These are phyloP conservation scores for Catamblyrhynchus diadema DNA, from an alignment of 2,797 vertebrate genomes.

Conservation along the genomic window DNA sequence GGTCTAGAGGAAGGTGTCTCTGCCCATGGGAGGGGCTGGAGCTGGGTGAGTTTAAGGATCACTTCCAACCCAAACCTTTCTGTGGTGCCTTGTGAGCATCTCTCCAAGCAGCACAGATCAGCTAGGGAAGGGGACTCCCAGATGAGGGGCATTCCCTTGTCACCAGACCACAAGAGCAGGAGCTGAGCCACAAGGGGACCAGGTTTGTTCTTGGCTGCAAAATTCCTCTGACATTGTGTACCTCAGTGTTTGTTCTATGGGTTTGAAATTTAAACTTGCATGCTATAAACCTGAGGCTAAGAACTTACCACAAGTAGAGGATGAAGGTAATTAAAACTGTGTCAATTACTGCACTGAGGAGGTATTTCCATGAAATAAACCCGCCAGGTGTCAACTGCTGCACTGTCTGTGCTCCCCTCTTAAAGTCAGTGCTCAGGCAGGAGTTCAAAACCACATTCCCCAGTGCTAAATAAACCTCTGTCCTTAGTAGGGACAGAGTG, in stretches of 20 bases:
- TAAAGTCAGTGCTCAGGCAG: not conserved
- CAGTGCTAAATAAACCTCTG: not conserved
- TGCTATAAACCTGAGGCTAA: not conserved
- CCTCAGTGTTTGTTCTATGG: not conserved
- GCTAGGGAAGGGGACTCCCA: not conserved
- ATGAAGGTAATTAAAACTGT: not conserved
- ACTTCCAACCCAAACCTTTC: not conserved
- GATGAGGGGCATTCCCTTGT: too few species aligned
- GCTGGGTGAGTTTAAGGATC: not conserved
- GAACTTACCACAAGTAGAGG: not conserved
- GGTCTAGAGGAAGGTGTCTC: not conserved
- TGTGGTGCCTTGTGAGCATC: not conserved
- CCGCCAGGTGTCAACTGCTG: accelerated
- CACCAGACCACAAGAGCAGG: not conserved
- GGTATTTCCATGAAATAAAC: not conserved
- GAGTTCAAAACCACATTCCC: not conserved
- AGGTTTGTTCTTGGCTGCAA: not conserved
- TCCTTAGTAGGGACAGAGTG: not conserved
- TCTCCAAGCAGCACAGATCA: not conserved
- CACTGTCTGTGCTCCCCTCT: not conserved
- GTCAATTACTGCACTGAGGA: not conserved
- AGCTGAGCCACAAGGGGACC: not conserved
- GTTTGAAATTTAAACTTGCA: not conserved
- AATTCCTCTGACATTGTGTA: not conserved
- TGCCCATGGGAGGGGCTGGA: not conserved